Base-by-base conservation (phyloP, 2,113 vertebrate species). In the Myiozetetes cayanensis region DNA sequence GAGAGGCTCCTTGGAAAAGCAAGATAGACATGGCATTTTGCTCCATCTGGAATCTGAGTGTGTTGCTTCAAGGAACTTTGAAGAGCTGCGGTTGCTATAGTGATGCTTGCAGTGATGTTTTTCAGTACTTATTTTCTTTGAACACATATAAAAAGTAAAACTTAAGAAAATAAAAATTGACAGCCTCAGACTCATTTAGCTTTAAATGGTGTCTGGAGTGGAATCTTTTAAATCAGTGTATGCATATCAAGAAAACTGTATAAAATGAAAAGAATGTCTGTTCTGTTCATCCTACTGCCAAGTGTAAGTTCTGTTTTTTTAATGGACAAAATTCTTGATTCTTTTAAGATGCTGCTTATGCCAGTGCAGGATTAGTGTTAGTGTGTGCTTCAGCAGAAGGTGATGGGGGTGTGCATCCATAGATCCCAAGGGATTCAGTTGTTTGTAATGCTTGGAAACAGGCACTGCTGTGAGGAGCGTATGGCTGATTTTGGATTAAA, bases 81-180 rank as follows among this genome's bases (percentile, higher is more conserved):
- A 81, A 90, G 93, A 89, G 72, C 92, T 90, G 74, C 84, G 76
- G 96, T 96, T 96, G 90, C 95, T 96, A 96, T 96, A 96, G 96
- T 85, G 90, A 96, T 92, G 52, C 88, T 85, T 91, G 73, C 88
- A 66, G 65, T 47, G 79, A 49, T 95, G 79, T 71, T 96, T 93
- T 95, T 90, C 76, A 91, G 71, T 82, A 37, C 88, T 92, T 85
- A 53, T 8, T 90, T 94, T 93, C 79, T 96, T 89, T 93, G 85
- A 95, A 77, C 65, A 65, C 59, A 24, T 70, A 79, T 24, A 59
- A 79, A 91, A 96, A 76, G 28, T 93, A 85, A 93, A 90, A 56
- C 73, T 91, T 89, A 84, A 87, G 88, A 92, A 95, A 90, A 93
- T 75, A 90, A 84, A 90, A 94, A 68, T 58, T 49, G 56, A 61